Conservation (phyloP, 2,888 invertebrate species). For the Tenthredo distinguenda region DNA sequence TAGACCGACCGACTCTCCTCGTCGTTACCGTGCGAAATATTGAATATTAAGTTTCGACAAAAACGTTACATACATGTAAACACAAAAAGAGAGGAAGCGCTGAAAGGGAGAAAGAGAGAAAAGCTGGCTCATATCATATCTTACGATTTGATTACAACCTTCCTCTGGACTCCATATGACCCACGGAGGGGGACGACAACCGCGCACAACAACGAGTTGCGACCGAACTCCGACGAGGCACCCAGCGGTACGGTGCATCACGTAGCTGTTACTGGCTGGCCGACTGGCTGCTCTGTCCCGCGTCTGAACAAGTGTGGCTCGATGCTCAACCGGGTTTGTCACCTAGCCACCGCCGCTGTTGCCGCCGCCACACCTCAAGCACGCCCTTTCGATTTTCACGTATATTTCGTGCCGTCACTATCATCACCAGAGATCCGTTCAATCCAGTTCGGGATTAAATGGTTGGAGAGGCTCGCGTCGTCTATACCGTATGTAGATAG, state of each 20-base stretch:
- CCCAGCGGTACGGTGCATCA: slow-evolving; percentile 19
- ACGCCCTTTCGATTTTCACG: slow-evolving; percentile 50
- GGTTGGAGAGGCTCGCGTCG: slow-evolving; percentile 13
- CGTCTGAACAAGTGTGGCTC: slow-evolving; percentile 32
- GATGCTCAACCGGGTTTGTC: slow-evolving; percentile 24
- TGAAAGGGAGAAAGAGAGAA: background rate
- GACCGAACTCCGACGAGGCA: background rate
- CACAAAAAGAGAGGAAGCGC: background rate
- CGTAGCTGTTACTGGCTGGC: slow-evolving; percentile 30
- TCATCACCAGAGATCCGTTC: slow-evolving; percentile 24
- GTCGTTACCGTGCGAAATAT: background rate
- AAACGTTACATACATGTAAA: background rate
- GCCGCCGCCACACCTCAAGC: slow-evolving; percentile 47
- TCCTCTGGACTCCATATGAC: slow-evolving; percentile 30
- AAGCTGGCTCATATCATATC: slow-evolving; percentile 43
- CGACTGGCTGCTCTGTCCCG: slow-evolving; percentile 9
- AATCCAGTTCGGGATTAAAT: slow-evolving; percentile 11
- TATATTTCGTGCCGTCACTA: slow-evolving; percentile 33
- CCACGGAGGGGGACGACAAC: background rate
- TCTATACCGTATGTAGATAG: slow-evolving; percentile 25
- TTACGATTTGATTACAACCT: slow-evolving; percentile 44
- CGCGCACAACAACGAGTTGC: slow-evolving; percentile 17
- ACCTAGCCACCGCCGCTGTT: slow-evolving; percentile 40
- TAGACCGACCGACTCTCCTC: background rate
- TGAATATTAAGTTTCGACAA: background rate